phyloP scores from a whole-genome alignment of 2,888 invertebrate species.

The Bellardia bayeri region DNA sequence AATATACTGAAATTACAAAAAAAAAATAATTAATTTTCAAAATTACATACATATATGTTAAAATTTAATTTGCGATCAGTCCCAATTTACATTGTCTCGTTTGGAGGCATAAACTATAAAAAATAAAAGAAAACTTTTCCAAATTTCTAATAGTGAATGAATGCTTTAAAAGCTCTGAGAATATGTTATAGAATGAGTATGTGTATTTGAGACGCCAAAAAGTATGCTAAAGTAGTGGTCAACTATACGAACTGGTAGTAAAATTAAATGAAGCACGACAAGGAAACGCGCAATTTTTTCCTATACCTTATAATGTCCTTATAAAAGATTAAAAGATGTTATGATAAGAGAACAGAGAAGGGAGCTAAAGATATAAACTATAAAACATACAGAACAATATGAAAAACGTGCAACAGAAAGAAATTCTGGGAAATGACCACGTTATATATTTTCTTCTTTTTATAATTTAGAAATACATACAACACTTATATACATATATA shows the following conservation, averaged over 20 bases:
- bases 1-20: no score
- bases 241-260: not conserved
- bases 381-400: conserved; percentile 63
- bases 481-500: not conserved
- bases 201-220: conserved; percentile 53
- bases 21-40: no score
- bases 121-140: no score
- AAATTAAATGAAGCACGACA: conserved; percentile 52
- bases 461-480: conserved; percentile 25
- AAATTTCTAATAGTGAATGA: not conserved
- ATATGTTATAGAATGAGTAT: not conserved
- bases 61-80: no score
- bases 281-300: conserved; percentile 63
- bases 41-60: no score
- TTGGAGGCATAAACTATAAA: no score
- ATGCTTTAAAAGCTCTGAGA: not conserved
- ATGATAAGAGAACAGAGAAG: not conserved
- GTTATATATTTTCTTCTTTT: conserved; percentile 30
- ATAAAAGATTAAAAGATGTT: conserved; percentile 34
- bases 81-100: no score
- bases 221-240: conserved; percentile 44
- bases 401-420: conserved; percentile 46
- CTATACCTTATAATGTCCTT: conserved; percentile 33
- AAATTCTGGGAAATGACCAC: conserved; percentile 59
- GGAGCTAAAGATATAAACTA: conserved; percentile 50